Evolutionary conservation across 2,888 invertebrate genomes (phyloP), one percentile per base, ranked within the genome.

Genomic region (Pollenia griseotomentosa): DNA sequence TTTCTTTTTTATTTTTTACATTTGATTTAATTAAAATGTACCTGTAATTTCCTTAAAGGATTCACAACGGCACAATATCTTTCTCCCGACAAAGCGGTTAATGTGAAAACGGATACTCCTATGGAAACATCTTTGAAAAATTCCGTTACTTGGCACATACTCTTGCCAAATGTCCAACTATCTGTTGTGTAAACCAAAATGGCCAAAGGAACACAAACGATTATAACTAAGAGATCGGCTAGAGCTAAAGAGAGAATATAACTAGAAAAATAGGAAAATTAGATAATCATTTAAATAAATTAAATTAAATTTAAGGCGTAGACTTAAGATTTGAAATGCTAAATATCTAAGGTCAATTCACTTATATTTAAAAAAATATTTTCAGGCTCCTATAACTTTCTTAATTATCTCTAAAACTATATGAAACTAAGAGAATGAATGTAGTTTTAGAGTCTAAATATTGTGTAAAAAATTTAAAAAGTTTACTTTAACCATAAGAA

Each of bases 41-140:
- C 95, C 93, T 97, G 96, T 42, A 96, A 94, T 90, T 96, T 97
- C 89, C 97, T 95, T 94, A 98, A 94, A 0, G 98, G 98, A 92
- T 97, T 96, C 2, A 98, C 98, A 88, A 98, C 98, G n/a, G 98
- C 98, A 92, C 97, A 97, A 93, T 97, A 98, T 59, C 98, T 95
- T 92, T 98, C 98, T 5, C 96, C 97, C 23, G 98, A 98, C 1
- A 99, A 94, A 0, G 98, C 98, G 0, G 98, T 98, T 89, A 98
- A 94, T 0, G 98, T 98, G 93, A 98, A 98, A 1, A 99, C 98
- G 0, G 98, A 98, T 3, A 99, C 98, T 0, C 98, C 98, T 75
- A 98, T 96, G 63, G 98, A 98, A 89, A 98, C 95, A 90, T 98
- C 97, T 92, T 97, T 97, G 33, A 97, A 96, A 77, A 96, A 97